Base-by-base conservation (phyloP, 2,888 invertebrate species). In the Gibbula magus region DNA sequence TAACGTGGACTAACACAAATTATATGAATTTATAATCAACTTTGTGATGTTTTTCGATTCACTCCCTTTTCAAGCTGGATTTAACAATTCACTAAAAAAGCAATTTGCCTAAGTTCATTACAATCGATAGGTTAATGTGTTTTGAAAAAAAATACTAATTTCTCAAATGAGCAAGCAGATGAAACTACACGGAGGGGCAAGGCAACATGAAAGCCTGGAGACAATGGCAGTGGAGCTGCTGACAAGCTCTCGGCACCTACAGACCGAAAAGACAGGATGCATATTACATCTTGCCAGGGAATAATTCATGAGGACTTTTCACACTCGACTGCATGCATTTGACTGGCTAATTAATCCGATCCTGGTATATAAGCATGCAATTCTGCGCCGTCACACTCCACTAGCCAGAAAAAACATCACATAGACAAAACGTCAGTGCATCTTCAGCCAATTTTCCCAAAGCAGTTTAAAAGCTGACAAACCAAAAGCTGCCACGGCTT, bases 221-320 rank as follows among this genome's bases (percentile, higher is more conserved):
- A 61, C 61, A 61, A 61, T 61, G 70, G 35, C n/a, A 29, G 70
- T 20, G 32, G 35, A 35, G 18, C 10, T n/a, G 18, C 13, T 16
- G 35, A 70, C 32, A 32, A 39, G 35, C 61, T 29, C 13, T n/a
- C 29, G 29, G n/a, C 70, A 70, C 70, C 70, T 70, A 35, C 35
- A 20, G 8, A 20, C 29, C 32, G 39, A 70, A 20, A 35, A 45
- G 20, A 13, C 70, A 70, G 70, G 70, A 70, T 70, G 70, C 39
- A 32, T 70, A 61, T 61, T 61, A 61, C 61, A 61, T 25, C 61
- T 61, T 29, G 29, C 29, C 39, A 70, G 29, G 39, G 70, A 70
- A 70, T 70, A 18, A 70, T 70, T 70, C 70, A 70, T 70, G 70
- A 70, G 70, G 35, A 35, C 70, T 35, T 70, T 70, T 70, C 70